Evolutionary conservation across 1,140 invertebrate species (phyloP), one percentile per base, ranked within the genome.

Genomic region (Temnothorax longispinosus): DNA sequence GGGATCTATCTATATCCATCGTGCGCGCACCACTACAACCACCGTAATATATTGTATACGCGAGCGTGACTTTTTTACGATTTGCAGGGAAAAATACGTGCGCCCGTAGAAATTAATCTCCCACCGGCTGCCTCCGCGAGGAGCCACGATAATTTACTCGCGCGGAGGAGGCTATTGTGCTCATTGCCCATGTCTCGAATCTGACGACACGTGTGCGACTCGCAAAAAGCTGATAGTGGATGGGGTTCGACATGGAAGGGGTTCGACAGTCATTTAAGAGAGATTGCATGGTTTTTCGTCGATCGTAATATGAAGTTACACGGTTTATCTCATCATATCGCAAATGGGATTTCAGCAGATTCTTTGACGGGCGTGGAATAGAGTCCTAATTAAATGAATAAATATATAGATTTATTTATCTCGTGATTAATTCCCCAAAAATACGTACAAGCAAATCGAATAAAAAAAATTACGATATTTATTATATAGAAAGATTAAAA

Each of bases 81-180:
- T 41, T 41, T 0, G 38, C 38, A 6, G 38, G n/a, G 32, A 71
- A 56, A 81, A 81, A 41, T 58, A 58, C 80, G 54, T 65, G 65
- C 65, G 78, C 78, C 27, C 67, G 67, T 74, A 60, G 80, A 75
- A 84, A 84, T 84, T 84, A 74, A 84, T 75, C 69, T 84, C 44
- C 44, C 32, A 60, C 54, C n/a, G 44, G 80, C 67, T 35, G 52
- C 38, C 65, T 32, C 38, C 65, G 18, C 5, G 32, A 77, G 82
- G 58, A 62, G 47, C 35, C 50, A 11, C 18, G 41, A 85, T 65
- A 77, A 85, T 85, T 77, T 85, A 64, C 72, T 52, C 72, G 72
- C 71, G 41, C 71, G 41, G 27, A 60, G 41, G 41, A 60, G 38
- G 38, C n/a, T 56, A 72, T 74, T 60, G 67, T 21, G 35, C 7